These are phyloP conservation scores for Acromyrmex heyeri DNA, from an alignment of 1,140 invertebrate species.

Conservation along the genomic window DNA sequence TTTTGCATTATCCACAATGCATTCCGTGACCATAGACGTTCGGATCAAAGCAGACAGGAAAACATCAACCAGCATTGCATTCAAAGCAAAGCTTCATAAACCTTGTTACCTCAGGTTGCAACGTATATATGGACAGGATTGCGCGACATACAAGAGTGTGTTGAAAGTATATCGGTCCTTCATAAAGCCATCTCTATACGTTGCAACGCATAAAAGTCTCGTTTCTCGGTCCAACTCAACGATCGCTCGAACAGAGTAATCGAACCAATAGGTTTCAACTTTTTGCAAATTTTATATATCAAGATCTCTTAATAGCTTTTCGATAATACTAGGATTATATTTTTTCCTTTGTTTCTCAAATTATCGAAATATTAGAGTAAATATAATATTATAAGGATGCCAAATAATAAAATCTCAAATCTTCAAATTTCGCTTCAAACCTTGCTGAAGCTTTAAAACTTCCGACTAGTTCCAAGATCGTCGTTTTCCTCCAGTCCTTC, in stretches of 20 bases:
- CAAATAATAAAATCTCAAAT: background rate
- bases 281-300: background rate
- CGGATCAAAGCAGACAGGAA: conserved; percentile 65
- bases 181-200: background rate
- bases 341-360: background rate
- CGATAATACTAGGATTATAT: background rate
- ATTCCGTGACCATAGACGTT: background rate
- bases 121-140: background rate
- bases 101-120: conserved; percentile 55
- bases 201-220: background rate
- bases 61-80: conserved; percentile 59
- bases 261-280: background rate
- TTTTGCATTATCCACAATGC: conserved; percentile 54
- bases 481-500: background rate
- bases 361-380: background rate
- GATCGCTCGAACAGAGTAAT: background rate
- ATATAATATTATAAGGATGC: background rate
- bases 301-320: background rate
- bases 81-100: conserved; percentile 61
- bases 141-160: conserved; percentile 5
- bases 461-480: background rate
- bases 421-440: background rate
- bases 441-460: background rate
- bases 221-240: background rate
- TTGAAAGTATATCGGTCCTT: conserved; percentile 19